Base-by-base conservation (phyloP, 2,113 vertebrate genomes). In the Paramisgurnus dabryanus region DNA sequence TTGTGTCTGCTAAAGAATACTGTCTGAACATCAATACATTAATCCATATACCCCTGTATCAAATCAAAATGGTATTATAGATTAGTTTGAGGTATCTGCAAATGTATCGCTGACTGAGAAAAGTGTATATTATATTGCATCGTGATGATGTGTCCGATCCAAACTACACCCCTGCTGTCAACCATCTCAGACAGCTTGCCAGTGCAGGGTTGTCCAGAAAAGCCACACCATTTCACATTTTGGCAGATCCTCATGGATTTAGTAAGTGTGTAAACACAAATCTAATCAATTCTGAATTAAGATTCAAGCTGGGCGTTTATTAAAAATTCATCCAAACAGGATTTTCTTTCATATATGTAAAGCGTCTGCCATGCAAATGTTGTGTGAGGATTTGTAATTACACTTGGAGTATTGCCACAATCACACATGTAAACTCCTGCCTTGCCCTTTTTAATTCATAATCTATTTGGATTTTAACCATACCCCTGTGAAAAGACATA, bases 391-490 rank as follows among this genome's bases (percentile, higher is more conserved):
- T 64, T 39, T 43, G 34, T 75, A 67, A 79, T 83, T 74, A 47
- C 45, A 55, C 34, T 80, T 71, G 72, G 67, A 80, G 50, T 12
- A 18, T 27, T 34, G 82, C 67, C 22, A 53, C 6, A 2, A 7
- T 47, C 9, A 9, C 27, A 57, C 34, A 39, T 57, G 27, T 47
- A 71, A 39, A 11, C 64, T 77, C 13, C 13, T 60, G 55, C 13
- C 53, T n/a, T 65, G 34, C 5, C 66, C 60, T 66, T 76, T 66
- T 74, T 71, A 63, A 80, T 68, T 70, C 57, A 49, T 70, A 18
- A 67, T 60, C 60, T 45, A 34, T 55, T n/a, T 45, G 45, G n/a
- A 10, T 66, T 72, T 57, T 75, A 64, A 63, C 40, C 53, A 0
- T 50, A 68, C 40, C 4, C 13, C n/a, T 17, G 13, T 65, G 13